These are phyloP conservation scores for Heliconius hortense DNA, from an alignment of 2,888 invertebrate species.

Conservation along the genomic window DNA sequence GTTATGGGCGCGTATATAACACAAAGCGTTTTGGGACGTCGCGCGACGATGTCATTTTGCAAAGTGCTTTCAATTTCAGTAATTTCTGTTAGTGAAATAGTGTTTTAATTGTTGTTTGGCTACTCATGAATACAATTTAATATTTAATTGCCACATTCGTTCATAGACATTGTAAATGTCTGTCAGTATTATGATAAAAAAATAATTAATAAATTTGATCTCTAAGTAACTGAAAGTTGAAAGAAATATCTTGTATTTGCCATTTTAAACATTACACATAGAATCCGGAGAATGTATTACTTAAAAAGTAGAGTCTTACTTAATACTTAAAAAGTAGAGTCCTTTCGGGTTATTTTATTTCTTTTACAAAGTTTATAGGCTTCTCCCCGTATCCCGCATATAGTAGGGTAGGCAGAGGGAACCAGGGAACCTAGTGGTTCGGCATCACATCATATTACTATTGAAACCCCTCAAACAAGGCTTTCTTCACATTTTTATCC, in stretches of 20 bases:
- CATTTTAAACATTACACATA: background rate
- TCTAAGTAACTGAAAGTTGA: too few relatives aligned
- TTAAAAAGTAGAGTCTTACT: background rate
- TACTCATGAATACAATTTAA: background rate
- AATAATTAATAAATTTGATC: background rate
- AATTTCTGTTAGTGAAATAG: constrained; percentile 10
- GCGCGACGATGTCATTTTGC: constrained; percentile 9
- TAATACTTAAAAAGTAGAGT: background rate
- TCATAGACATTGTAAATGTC: too few relatives aligned
- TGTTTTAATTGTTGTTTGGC: constrained; percentile 5
- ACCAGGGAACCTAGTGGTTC: too few relatives aligned
- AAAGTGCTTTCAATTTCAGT: constrained; percentile 26
- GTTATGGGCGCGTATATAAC: constrained; percentile 58
- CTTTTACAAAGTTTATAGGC: background rate
- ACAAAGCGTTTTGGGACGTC: constrained; percentile 31
- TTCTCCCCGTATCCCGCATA: too few relatives aligned
- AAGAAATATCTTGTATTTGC: too few relatives aligned
- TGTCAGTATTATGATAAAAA: background rate
- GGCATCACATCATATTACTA: background rate
- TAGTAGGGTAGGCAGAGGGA: too few relatives aligned
- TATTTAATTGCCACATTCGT: too few relatives aligned
- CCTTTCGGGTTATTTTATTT: background rate
- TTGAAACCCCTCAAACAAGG: constrained; percentile 27
- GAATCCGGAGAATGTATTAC: background rate
- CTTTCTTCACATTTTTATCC: constrained; percentile 28